Conservation (phyloP, 2,797 vertebrate genomes). For the Sebastes diploproa region DNA sequence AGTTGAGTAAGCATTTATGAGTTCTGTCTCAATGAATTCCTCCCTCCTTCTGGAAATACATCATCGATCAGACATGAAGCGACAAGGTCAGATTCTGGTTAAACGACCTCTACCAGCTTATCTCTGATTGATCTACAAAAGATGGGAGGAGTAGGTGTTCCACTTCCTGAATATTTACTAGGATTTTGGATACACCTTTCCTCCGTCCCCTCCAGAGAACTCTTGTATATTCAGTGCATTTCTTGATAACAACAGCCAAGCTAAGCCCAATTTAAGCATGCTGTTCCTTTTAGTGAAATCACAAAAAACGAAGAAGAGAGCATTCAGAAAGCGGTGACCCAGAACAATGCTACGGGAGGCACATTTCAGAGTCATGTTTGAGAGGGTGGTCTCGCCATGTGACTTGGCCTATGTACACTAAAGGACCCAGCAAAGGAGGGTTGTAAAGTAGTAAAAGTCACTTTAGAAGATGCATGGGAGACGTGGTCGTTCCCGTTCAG, state of each 20-base stretch:
- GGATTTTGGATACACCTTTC: neutral
- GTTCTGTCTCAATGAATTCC: constrained; percentile 14
- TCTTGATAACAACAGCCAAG: neutral
- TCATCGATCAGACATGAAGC: constrained; percentile 7
- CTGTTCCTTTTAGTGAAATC: neutral
- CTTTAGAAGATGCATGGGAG: constrained; percentile 8
- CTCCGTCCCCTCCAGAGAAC: neutral
- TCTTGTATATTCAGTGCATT: neutral
- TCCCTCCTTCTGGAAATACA: constrained; percentile 9
- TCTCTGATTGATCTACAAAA: neutral
- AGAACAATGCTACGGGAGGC: constrained; percentile 60
- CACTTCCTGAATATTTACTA: neutral
- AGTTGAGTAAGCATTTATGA: constrained; percentile 14
- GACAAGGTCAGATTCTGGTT: neutral
- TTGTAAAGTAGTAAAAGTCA: neutral
- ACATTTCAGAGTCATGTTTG: constrained; percentile 60
- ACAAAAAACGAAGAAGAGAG: neutral
- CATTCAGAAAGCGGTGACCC: constrained; percentile 23
- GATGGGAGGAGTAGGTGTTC: neutral
- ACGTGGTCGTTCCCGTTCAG: neutral
- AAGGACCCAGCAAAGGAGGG: neutral
- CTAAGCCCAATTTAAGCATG: constrained; percentile 4
- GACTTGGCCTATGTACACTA: neutral
- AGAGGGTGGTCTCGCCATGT: neutral
- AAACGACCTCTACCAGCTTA: neutral